phyloP scores from a whole-genome alignment of 2,888 invertebrate species.

The Pachydiplax longipennis region DNA sequence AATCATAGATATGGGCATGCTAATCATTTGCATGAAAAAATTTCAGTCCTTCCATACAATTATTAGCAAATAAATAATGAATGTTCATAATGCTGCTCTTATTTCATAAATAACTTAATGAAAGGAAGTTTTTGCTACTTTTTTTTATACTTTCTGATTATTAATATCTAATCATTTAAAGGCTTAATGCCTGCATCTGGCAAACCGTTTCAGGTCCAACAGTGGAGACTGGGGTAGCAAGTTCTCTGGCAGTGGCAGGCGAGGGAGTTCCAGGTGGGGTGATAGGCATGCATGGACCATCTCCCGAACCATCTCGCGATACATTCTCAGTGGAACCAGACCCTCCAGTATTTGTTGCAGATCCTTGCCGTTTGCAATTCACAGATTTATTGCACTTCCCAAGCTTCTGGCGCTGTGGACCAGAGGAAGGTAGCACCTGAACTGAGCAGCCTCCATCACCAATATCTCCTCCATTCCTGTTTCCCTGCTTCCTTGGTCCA shows the following conservation, averaged over 20 bases:
- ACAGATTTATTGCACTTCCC: constrained; percentile 37
- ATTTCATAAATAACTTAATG: constrained; percentile 35
- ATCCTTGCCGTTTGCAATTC: not conserved
- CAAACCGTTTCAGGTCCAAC: constrained; percentile 17
- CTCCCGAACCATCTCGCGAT: constrained; percentile 13
- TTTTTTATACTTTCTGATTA: not conserved
- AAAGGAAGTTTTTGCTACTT: not conserved
- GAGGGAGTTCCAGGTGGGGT: constrained; percentile 40
- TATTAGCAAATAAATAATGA: constrained; percentile 33
- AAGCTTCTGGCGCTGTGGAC: not conserved
- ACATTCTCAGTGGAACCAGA: constrained; percentile 1
- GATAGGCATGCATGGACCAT: constrained; percentile 14
- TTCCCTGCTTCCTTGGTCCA: constrained; percentile 13
- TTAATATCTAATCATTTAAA: not conserved
- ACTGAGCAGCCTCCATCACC: constrained; percentile 3
- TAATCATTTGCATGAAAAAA: constrained; percentile 5
- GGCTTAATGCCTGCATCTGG: constrained; percentile 34
- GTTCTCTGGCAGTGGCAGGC: not conserved
- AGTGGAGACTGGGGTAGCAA: not conserved
- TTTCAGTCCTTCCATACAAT: constrained; percentile 32
- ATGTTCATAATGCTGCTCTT: constrained; percentile 25
- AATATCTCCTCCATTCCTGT: not conserved
- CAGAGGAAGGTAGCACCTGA: constrained; percentile 14
- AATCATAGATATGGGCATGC: constrained; percentile 32
- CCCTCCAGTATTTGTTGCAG: not conserved